Base-by-base conservation (phyloP, 2,888 invertebrate genomes). In the Sepiola atlantica region DNA sequence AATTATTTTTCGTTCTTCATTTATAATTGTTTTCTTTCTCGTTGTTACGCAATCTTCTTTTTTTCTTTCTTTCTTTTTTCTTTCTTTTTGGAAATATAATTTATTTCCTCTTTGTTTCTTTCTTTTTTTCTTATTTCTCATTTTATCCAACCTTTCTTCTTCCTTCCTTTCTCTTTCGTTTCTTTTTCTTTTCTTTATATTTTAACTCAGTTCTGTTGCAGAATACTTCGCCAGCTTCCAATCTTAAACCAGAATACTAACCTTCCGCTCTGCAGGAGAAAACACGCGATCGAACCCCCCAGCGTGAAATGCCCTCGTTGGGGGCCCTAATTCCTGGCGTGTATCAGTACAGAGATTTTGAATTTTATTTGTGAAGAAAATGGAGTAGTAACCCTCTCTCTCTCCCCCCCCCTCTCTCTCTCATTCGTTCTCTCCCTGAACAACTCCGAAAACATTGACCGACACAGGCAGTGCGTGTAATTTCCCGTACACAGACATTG, bases 381-480 rank as follows among this genome's bases (percentile, higher is more conserved):
- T 12, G n/a, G 77, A 45, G 16, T 2, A n/a, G 77, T 2, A n/a
- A 77, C 24, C 2, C 14, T 0, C n/a, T 32, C n/a, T 32, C 14
- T n/a, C 77, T 2, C n/a, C 16, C 16, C 14, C n/a, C 61, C 45
- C 45, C 45, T 8, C n/a, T n/a, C n/a, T n/a, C n/a, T n/a, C n/a
- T n/a, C n/a, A n/a, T n/a, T n/a, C n/a, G n/a, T n/a, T 45, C 45
- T 45, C 45, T 77, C 12, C n/a, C 1, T 16, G n/a, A 16, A 32
- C 77, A 77, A 3, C 77, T 14, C 77, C n/a, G 77, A 77, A n/a
- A n/a, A 14, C 77, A 77, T n/a, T 77, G 77, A 77, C 77, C 77
- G 77, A 77, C n/a, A 77, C 77, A 77, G 77, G n/a, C 77, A 32
- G n/a, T 77, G 77, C 77, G 32, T 77, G 77, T 77, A 77, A 77